Percentiles rank a stretch among this genome's conserved stretches.
These are phyloP conservation scores for Chromis chromis DNA, from an alignment of 2,797 vertebrate species.

Conservation along the genomic window DNA sequence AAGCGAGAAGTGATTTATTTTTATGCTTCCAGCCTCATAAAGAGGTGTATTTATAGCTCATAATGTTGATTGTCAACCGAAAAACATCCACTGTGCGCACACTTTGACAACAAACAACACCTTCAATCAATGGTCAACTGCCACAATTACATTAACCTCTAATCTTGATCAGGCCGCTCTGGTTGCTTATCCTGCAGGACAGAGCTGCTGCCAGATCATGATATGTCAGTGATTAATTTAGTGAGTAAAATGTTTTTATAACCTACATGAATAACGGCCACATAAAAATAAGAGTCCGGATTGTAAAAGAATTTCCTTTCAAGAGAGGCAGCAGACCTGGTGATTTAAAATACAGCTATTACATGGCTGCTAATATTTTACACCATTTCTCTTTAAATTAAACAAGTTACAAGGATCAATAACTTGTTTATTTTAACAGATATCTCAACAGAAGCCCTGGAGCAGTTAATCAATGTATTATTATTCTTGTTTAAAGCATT, in stretches of 20 bases:
- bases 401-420: slow-evolving; percentile 30
- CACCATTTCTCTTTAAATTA: slow-evolving; percentile 1
- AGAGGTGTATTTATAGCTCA: slow-evolving; percentile 47
- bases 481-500: neutral
- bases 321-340: slow-evolving; percentile 20
- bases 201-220: slow-evolving; percentile 19
- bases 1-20: slow-evolving; percentile 36
- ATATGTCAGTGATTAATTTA: slow-evolving; percentile 44
- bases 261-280: slow-evolving; percentile 31
- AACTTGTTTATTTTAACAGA: slow-evolving; percentile 5
- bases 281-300: slow-evolving; percentile 3
- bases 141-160: slow-evolving; percentile 48
- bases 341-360: slow-evolving; percentile 31
- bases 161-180: slow-evolving; percentile 42
- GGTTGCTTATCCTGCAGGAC: slow-evolving; percentile 30
- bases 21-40: slow-evolving; percentile 42
- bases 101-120: slow-evolving; percentile 35
- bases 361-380: slow-evolving; percentile 19
- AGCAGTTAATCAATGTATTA: slow-evolving; percentile 10
- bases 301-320: slow-evolving; percentile 9
- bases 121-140: slow-evolving; percentile 45
- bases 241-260: slow-evolving; percentile 41
- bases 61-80: slow-evolving; percentile 37
- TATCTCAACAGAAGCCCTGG: neutral
- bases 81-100: slow-evolving; percentile 40